A percentile compares a stretch with the other conserved stretches of the same genome.
Evolutionary conservation across 2,797 vertebrate species (phyloP).

Genomic region (Phoeniculus purpureus): DNA sequence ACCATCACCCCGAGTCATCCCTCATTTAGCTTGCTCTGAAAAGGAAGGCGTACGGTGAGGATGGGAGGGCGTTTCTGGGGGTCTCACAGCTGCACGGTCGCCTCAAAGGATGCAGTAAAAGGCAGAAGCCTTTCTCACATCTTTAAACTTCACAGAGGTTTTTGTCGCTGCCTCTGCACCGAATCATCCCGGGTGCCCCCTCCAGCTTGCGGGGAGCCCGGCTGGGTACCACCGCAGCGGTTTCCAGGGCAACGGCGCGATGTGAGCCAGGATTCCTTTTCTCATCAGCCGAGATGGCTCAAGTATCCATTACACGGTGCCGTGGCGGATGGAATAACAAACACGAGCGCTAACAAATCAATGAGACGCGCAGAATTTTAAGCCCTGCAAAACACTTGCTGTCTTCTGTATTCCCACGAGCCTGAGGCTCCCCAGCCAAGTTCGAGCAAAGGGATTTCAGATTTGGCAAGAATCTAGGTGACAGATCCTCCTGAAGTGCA

Average conservation of each 20-base stretch:
- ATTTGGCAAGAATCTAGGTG: constrained; percentile 55
- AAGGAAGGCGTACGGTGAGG: neutral
- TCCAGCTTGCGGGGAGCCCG: neutral
- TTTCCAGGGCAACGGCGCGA: constrained; percentile 34
- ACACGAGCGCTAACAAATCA: constrained; percentile 1
- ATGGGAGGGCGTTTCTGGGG: neutral
- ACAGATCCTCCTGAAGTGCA: constrained; percentile 64
- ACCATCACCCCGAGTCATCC: neutral
- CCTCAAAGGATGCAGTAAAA: rapidly evolving
- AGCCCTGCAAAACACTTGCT: constrained; percentile 11
- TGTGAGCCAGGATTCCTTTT: constrained; percentile 18
- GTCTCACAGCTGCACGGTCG: rapidly evolving
- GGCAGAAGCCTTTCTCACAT: rapidly evolving
- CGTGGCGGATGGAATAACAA: neutral
- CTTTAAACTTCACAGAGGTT: neutral
- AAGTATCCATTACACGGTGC: neutral
- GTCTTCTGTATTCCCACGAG: constrained; percentile 27
- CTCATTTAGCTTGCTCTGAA: neutral
- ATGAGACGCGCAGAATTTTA: constrained; percentile 1
- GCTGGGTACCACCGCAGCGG: neutral
- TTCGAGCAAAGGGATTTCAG: constrained; percentile 34
- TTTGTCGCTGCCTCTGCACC: neutral
- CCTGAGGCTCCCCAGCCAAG: constrained; percentile 54
- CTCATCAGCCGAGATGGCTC: neutral
- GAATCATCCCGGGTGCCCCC: neutral